Percentiles rank a stretch among this genome's conserved stretches.
phyloP scores from a whole-genome alignment of 1,140 invertebrate species.

The Parasteatoda tepidariorum region DNA sequence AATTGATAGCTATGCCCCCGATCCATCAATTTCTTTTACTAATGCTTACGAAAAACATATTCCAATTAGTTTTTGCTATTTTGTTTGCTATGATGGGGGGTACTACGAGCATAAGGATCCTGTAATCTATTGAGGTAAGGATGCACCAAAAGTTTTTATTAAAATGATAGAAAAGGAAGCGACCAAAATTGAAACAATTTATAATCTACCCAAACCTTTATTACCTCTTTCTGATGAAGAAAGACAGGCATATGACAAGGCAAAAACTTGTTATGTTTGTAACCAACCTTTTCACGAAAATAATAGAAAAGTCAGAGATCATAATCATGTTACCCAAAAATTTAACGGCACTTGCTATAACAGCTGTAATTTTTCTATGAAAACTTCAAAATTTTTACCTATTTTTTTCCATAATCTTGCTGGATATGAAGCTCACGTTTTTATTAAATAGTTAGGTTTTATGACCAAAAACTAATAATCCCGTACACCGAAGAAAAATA shows the following conservation, averaged over 20 bases:
- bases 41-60: neutral
- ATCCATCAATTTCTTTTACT: neutral
- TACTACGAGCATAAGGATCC: no score
- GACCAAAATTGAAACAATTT: neutral
- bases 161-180: neutral
- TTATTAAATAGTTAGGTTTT: neutral
- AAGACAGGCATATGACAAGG: neutral
- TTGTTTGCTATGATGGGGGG: neutral
- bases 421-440: neutral
- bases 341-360: neutral
- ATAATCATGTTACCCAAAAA: neutral
- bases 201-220: neutral
- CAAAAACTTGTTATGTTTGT: neutral
- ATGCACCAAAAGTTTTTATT: neutral
- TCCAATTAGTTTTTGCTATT: neutral
- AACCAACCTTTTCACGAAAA: neutral
- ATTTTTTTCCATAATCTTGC: conserved; percentile 38
- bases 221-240: neutral
- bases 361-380: conserved; percentile 60
- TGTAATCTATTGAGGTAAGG: neutral
- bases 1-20: neutral
- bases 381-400: conserved; percentile 51
- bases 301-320: neutral
- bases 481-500: conserved; percentile 53
- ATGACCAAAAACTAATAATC: neutral